These are phyloP conservation scores for Panopea generosa DNA, from an alignment of 2,888 invertebrate genomes.

Conservation along the genomic window DNA sequence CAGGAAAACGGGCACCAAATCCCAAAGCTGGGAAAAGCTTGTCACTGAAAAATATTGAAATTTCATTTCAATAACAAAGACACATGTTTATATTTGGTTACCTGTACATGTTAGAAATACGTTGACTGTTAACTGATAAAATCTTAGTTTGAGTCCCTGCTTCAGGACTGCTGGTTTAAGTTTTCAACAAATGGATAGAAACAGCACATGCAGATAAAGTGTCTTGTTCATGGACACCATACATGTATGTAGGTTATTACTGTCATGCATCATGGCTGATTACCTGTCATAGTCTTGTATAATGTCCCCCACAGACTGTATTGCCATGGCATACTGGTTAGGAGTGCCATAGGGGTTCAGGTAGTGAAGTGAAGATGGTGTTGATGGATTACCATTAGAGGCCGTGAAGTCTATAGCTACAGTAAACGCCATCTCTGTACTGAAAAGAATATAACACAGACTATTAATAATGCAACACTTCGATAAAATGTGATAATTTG, in stretches of 20 bases:
- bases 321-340: slow-evolving; percentile 86
- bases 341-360: slow-evolving; percentile 82
- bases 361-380: slow-evolving; percentile 86
- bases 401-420: slow-evolving; percentile 87
- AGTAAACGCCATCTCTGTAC: slow-evolving; percentile 86
- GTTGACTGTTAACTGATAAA: too few relatives aligned
- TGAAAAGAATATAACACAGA: slow-evolving; percentile 57
- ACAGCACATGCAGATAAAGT: too few relatives aligned
- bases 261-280: too few relatives aligned
- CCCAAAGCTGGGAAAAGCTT: slow-evolving; percentile 87
- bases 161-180: too few relatives aligned
- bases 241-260: too few relatives aligned
- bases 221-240: too few relatives aligned
- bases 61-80: background rate
- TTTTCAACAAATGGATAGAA: too few relatives aligned
- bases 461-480: too few relatives aligned
- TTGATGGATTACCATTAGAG: slow-evolving; percentile 85
- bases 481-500: too few relatives aligned
- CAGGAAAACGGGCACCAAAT: slow-evolving; percentile 87
- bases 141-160: too few relatives aligned
- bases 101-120: background rate
- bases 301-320: slow-evolving; percentile 86
- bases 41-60: slow-evolving; percentile 82
- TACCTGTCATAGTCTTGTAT: slow-evolving; percentile 86
- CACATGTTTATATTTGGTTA: background rate